Conservation (phyloP, 2,888 invertebrate species). For the Sarcophaga caerulescens region DNA sequence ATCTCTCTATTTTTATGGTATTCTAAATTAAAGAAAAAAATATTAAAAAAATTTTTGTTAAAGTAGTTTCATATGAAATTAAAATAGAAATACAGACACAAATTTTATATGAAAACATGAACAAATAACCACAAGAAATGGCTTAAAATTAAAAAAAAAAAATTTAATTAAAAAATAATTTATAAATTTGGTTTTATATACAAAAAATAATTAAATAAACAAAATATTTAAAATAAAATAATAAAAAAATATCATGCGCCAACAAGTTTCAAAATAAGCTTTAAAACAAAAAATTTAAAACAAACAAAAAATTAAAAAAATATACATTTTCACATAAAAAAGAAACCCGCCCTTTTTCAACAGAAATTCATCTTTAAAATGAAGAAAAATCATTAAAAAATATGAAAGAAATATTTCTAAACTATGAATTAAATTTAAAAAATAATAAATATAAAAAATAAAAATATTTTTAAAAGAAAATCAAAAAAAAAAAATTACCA, state of each 20-base stretch:
- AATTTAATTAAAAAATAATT: slow-evolving; percentile 16
- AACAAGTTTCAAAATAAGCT: slow-evolving; percentile 67
- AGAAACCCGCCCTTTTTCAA: slow-evolving; percentile 64
- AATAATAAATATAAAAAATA: slow-evolving; percentile 22
- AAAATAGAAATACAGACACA: slow-evolving; percentile 8
- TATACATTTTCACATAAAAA: slow-evolving; percentile 42
- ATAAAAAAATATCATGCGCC: slow-evolving; percentile 57
- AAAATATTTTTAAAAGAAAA: slow-evolving; percentile 58
- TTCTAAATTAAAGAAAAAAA: not conserved
- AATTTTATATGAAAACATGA: slow-evolving; percentile 50
- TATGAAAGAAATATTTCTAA: slow-evolving; percentile 54
- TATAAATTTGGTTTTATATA: slow-evolving; percentile 50
- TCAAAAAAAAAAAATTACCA: slow-evolving; percentile 14
- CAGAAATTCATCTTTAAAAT: too few relatives aligned
- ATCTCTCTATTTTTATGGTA: slow-evolving; percentile 24
- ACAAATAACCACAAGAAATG: slow-evolving; percentile 16
- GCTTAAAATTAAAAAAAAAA: slow-evolving; percentile 38
- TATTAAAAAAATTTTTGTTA: slow-evolving; percentile 10
- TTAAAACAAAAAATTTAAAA: slow-evolving; percentile 45
- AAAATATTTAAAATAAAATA: slow-evolving; percentile 24
- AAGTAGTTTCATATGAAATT: slow-evolving; percentile 28
- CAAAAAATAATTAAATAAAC: slow-evolving; percentile 35
- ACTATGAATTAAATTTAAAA: not conserved
- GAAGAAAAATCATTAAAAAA: slow-evolving; percentile 46
- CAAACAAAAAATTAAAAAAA: slow-evolving; percentile 26